A percentile compares a stretch with the other conserved stretches of the same genome.
Evolutionary conservation across 2,113 vertebrate genomes (phyloP).

Genomic region (Leucoraja erinaceus): DNA sequence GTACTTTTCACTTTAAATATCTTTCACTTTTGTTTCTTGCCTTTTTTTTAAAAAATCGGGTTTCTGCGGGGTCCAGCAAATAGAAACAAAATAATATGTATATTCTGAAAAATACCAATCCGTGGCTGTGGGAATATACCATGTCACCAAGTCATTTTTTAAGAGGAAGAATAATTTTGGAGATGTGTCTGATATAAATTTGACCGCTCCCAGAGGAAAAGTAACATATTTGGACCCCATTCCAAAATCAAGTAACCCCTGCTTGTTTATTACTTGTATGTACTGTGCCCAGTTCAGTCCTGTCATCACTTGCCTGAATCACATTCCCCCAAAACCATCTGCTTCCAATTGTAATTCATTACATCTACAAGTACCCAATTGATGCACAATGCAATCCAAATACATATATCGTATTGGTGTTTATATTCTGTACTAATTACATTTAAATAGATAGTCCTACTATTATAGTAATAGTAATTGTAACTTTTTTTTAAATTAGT

Average conservation of each 20-base stretch:
- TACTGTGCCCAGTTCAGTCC: neutral
- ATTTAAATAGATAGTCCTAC: neutral
- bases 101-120: neutral
- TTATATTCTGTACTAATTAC: neutral
- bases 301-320: constrained; percentile 8
- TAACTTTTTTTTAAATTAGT: neutral
- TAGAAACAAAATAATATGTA: neutral
- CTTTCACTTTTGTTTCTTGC: neutral
- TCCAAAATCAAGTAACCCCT: neutral
- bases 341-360: constrained; percentile 31
- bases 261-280: neutral
- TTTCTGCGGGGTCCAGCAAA: neutral
- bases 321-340: neutral
- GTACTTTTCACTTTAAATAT: neutral
- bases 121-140: neutral
- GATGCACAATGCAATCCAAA: neutral
- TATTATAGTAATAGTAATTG: neutral
- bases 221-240: neutral
- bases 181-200: neutral
- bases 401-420: neutral
- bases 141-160: neutral
- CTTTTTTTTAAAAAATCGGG: neutral
- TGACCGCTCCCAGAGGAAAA: neutral
- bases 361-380: neutral
- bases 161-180: neutral